phyloP scores from a whole-genome alignment of 2,888 invertebrate genomes.

The Abrostola tripartita region DNA sequence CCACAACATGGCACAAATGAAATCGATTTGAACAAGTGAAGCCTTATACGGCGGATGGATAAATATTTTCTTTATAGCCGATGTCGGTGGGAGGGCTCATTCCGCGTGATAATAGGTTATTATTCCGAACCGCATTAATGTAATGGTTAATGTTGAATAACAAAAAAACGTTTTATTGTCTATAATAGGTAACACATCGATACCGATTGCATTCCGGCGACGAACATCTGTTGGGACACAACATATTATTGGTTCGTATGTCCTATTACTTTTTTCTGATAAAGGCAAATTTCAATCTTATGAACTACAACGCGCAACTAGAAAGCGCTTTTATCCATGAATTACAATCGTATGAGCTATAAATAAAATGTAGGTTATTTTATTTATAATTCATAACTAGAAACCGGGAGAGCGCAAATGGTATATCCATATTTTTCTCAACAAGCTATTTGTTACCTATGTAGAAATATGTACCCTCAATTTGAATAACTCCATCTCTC shows the following conservation, averaged over 20 bases:
- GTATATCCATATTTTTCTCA: constrained; percentile 83
- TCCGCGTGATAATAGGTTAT: constrained; percentile 53
- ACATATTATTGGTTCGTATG: constrained; percentile 1
- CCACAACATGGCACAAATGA: constrained; percentile 33
- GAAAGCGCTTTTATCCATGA: neutral
- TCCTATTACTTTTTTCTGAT: constrained; percentile 6
- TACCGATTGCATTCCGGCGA: constrained; percentile 25
- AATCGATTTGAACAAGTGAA: constrained; percentile 47
- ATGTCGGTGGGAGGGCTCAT: constrained; percentile 48
- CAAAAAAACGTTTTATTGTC: constrained; percentile 39
- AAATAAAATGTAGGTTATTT: constrained; percentile 43
- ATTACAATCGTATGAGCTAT: constrained; percentile 8
- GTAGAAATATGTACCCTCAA: constrained; percentile 89
- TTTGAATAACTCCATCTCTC: constrained; percentile 84
- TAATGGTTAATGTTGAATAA: constrained; percentile 42
- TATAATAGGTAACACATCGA: constrained; percentile 25
- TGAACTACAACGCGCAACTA: constrained; percentile 10
- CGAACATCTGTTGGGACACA: constrained; percentile 18
- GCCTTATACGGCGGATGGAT: constrained; percentile 39
- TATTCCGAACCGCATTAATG: constrained; percentile 49
- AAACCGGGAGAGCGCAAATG: constrained; percentile 56
- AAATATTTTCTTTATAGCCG: constrained; percentile 49
- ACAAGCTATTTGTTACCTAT: constrained; percentile 87
- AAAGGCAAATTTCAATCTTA: neutral
- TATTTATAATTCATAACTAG: constrained; percentile 42